Evolutionary conservation across 23 tunicate species (phyloP), one percentile per base, ranked within the genome.

Genomic region (Halocynthia roretzi): DNA sequence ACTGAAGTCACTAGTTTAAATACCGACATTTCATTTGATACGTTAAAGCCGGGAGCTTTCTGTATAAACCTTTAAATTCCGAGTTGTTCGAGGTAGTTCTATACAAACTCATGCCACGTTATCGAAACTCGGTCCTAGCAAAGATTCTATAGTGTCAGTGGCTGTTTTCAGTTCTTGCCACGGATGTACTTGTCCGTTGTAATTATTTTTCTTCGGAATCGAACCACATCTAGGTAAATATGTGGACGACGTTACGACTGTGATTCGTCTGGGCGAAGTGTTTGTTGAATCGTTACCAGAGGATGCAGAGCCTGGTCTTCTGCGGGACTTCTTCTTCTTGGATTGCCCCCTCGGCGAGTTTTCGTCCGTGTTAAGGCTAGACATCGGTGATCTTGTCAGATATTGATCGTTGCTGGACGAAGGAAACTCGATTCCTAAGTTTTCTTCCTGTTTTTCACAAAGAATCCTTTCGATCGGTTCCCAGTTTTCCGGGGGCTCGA

Each of bases 371-470:
- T 20, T 12, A 60, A 54, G 19, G 54, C 50, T 54, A 10, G 55
- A 77, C n/a, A 15, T 60, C 64, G 17, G 17, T 4, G n/a, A 15
- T 60, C 1, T 60, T 60, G 17, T 15, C 64, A 60, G 17, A 60
- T 60, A 15, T 60, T 17, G 17, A 60, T 60, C 64, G 17, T 15
- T 60, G 4, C 17, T 17, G 4, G 64, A 60, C 64, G 64, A 60
- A 60, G 64, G 17, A 2, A 60, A 60, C 17, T 60, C 4, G n/a
- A 15, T 17, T 60, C n/a, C 64, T 4, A 31, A 31, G 17, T 17
- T 60, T 60, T 79, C 88, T 68, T 85, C 81, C 44, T 86, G 87
- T 51, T 79, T 87, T 62, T 92, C 98, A 72, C 92, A 64, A 5
- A 92, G 65, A n/a, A 92, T 62, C 15, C 56, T 75, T 11, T 92